Evolutionary conservation across 2,888 invertebrate species (phyloP), one percentile per base, ranked within the genome.

Genomic region (Thymelicus sylvestris): DNA sequence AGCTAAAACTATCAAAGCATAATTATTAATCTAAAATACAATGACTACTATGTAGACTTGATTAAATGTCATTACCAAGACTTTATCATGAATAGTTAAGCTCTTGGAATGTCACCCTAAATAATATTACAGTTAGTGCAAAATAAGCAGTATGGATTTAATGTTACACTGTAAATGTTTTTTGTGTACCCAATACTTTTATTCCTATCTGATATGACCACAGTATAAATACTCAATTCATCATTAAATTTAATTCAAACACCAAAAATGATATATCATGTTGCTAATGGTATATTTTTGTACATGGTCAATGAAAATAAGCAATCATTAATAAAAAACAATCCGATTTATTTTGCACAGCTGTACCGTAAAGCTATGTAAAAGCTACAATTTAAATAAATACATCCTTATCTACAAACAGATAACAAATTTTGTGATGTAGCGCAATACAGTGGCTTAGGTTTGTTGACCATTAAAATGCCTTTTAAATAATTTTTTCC

Each of bases 91-190:
- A 47, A 72, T 64, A 78, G 62, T 73, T 79, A 76, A 79, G 76
- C 76, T 82, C 74, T 77, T 79, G 85, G 85, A 85, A 85, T 85
- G 85, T 83, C 67, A 76, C 75, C 57, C 74, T 74, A 72, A 19
- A 61, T 41, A 60, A 61, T 5, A 44, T 44, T 61, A 61, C 2
- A 19, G 19, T 19, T 19, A n/a, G 19, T 19, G 19, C 19, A 19
- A 19, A 19, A 19, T 19, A 19, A 19, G 19, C 19, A 19, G 19
- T 19, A 19, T 19, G 19, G 19, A 19, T 19, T 19, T 19, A 19
- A 19, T 19, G 31, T 31, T 31, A 31, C 31, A 31, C 31, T 31
- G 31, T 31, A 31, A 31, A 31, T 31, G 31, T 31, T 31, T 31
- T 24, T 31, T 31, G 31, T 31, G 31, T 8, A 52, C 6, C 10